Base-by-base conservation (phyloP, 2,888 invertebrate genomes). In the Orthonychiurus folsomi region DNA sequence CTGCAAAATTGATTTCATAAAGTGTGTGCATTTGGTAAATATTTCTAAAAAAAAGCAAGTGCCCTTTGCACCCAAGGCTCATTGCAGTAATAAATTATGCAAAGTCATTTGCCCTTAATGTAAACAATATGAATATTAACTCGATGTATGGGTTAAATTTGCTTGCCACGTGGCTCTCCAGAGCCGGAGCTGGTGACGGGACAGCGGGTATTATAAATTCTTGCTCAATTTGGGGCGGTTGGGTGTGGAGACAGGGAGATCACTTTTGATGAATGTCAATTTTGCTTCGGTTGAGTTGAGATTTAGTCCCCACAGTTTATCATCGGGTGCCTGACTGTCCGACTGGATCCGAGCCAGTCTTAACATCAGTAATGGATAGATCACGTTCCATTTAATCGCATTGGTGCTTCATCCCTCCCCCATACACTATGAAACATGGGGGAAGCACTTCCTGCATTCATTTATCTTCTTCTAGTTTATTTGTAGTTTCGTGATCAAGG, bases 201-300 rank as follows among this genome's bases (percentile, higher is more conserved):
- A 15, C 12, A 52, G 52, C n/a, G 3, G 52, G 52, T 52, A 52
- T 5, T 52, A 47, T 15, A 47, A 52, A 52, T n/a, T 52, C n/a
- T 52, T n/a, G 52, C n/a, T 18, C 52, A 52, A 52, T 20, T 52
- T 52, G 52, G 37, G 37, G 37, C 37, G 37, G 37, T 37, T 37
- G 37, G 37, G 37, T 37, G 37, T 37, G 37, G 37, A 37, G 37
- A 37, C 37, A 37, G 37, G n/a, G 15, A 37, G 37, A 37, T 37
- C 37, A 37, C 37, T 37, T 37, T 37, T 37, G 37, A 37, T 37
- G 37, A 37, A 37, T 37, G 37, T 37, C 37, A 37, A 37, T 37
- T 37, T 37, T 37, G 37, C 5, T 15, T 37, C 37, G 37, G 37
- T 37, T 37, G 37, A 37, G 37, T 37, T 37, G 37, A 37, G 37